Evolutionary conservation across 2,113 vertebrate species (phyloP).

Genomic region (Cebidichthys violaceus): DNA sequence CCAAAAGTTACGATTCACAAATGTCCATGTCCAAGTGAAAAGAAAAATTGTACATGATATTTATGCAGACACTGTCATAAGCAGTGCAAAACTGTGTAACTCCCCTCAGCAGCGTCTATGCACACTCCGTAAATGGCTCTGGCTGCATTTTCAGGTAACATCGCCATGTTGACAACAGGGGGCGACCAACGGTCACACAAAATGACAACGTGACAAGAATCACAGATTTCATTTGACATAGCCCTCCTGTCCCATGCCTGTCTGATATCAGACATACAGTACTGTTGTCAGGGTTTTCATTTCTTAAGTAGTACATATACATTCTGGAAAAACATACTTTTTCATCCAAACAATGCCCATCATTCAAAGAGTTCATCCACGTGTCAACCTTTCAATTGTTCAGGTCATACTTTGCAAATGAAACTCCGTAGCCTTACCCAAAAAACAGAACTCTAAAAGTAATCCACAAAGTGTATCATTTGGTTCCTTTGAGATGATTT

Average conservation of each 20-base stretch:
- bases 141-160: slow-evolving; percentile 5
- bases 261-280: not conserved
- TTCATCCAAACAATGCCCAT: not conserved
- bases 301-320: not conserved
- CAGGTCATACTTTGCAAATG: not conserved
- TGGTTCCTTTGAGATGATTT: not conserved
- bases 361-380: not conserved
- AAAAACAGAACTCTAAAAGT: not conserved
- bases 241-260: slow-evolving; percentile 55
- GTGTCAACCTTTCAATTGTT: not conserved
- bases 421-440: not conserved
- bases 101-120: not conserved
- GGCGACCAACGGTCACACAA: slow-evolving; percentile 49
- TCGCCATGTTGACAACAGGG: slow-evolving; percentile 42
- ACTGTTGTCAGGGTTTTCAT: slow-evolving; percentile 16
- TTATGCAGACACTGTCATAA: not conserved
- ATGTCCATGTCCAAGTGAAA: not conserved
- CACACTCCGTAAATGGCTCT: slow-evolving; percentile 5
- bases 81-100: not conserved
- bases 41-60: too few relatives aligned
- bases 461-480: not conserved
- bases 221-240: slow-evolving; percentile 5
- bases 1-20: not conserved
- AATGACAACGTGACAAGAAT: not conserved
- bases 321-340: not conserved